A percentile compares a stretch with the other conserved stretches of the same genome.
Conservation (phyloP, 2,797 vertebrate genomes). For the Cuculus canorus region DNA sequence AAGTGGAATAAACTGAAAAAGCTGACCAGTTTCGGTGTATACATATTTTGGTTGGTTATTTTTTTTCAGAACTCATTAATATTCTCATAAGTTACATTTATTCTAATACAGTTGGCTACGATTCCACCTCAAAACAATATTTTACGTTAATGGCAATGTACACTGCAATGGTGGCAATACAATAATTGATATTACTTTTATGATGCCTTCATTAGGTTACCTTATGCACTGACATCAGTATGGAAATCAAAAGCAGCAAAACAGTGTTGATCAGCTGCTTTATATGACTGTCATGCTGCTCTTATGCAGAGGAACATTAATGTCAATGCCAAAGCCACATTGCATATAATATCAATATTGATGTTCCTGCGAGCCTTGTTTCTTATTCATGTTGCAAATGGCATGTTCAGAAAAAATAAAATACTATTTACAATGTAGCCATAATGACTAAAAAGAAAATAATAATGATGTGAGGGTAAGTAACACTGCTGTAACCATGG, state of each 20-base stretch:
- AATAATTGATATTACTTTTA: slow-evolving; percentile 6
- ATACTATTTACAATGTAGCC: slow-evolving; percentile 35
- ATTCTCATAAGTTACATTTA: neutral
- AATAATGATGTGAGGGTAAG: slow-evolving; percentile 38
- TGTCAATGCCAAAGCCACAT: slow-evolving; percentile 5
- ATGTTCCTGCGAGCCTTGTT: slow-evolving; percentile 14
- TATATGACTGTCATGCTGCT: slow-evolving; percentile 19
- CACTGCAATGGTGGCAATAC: neutral
- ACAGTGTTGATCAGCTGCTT: slow-evolving; percentile 21
- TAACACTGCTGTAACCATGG: slow-evolving; percentile 54
- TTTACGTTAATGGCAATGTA: neutral
- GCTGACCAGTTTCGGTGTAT: neutral
- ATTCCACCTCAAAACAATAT: slow-evolving; percentile 7
- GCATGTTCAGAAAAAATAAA: slow-evolving; percentile 43
- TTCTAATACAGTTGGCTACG: neutral
- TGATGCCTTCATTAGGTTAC: slow-evolving; percentile 8
- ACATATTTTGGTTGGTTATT: neutral
- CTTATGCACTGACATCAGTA: neutral
- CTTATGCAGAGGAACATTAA: slow-evolving; percentile 30
- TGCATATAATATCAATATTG: slow-evolving; percentile 37
- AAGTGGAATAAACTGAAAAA: neutral
- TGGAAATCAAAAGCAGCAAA: slow-evolving; percentile 37
- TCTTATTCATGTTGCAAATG: neutral
- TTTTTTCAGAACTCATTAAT: neutral
- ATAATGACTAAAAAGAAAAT: slow-evolving; percentile 55